Conservation (phyloP, 1,140 invertebrate genomes). For the Solenopsis fugax region DNA sequence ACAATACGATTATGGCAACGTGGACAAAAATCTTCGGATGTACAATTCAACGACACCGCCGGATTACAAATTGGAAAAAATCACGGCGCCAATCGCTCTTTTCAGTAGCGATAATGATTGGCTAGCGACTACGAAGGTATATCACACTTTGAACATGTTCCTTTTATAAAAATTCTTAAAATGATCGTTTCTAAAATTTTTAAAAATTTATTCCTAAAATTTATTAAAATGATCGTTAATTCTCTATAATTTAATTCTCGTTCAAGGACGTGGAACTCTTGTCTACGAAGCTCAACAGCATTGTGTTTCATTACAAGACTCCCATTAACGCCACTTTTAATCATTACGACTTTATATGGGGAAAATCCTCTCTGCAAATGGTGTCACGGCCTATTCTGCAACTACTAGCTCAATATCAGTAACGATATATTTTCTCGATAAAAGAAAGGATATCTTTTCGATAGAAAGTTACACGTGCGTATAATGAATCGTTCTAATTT, state of each 20-base stretch:
- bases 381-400: slow-evolving; percentile 80
- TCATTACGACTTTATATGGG: slow-evolving; percentile 87
- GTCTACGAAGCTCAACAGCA: slow-evolving; percentile 77
- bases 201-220: too few relatives aligned
- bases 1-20: slow-evolving; percentile 83
- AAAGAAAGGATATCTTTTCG: not conserved
- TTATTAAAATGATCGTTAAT: slow-evolving; percentile 37
- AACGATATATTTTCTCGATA: slow-evolving; percentile 17
- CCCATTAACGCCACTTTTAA: slow-evolving; percentile 80
- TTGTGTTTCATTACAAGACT: slow-evolving; percentile 80
- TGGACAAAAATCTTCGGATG: slow-evolving; percentile 83
- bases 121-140: slow-evolving; percentile 86
- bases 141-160: not conserved
- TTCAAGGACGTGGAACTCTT: slow-evolving; percentile 84
- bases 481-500: slow-evolving; percentile 52
- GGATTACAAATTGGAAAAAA: slow-evolving; percentile 87
- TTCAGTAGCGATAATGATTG: slow-evolving; percentile 90
- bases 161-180: slow-evolving; percentile 31
- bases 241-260: slow-evolving; percentile 14
- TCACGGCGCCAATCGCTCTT: slow-evolving; percentile 88
- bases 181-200: too few relatives aligned
- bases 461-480: slow-evolving; percentile 4
- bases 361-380: slow-evolving; percentile 77
- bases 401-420: slow-evolving; percentile 79
- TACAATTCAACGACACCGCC: slow-evolving; percentile 87